Evolutionary conservation across 2,797 vertebrate genomes (phyloP).

Genomic region (Mastacembelus armatus): DNA sequence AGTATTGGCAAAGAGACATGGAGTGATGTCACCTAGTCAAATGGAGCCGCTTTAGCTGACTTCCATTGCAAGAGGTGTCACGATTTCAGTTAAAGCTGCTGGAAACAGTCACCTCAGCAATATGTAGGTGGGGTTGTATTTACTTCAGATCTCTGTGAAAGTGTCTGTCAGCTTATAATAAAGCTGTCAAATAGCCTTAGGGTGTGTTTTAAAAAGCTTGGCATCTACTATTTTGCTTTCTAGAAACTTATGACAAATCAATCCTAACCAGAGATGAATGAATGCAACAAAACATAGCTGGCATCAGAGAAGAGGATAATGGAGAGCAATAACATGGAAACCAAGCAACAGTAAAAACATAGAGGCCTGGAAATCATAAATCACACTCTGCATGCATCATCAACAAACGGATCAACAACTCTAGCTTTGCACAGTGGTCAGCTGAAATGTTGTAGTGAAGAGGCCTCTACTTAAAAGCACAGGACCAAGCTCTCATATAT

Average conservation of each 20-base stretch:
- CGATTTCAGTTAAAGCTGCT: slow-evolving; percentile 58
- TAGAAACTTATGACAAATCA: slow-evolving; percentile 37
- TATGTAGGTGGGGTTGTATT: slow-evolving; percentile 25
- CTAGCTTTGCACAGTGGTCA: slow-evolving; percentile 26
- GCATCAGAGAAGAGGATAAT: slow-evolving; percentile 7
- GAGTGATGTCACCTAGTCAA: slow-evolving; percentile 74
- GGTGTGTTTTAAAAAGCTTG: slow-evolving; percentile 46
- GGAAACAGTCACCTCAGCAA: slow-evolving; percentile 51
- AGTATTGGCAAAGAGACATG: slow-evolving; percentile 59
- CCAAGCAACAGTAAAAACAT: slow-evolving; percentile 15
- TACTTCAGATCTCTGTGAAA: slow-evolving; percentile 57
- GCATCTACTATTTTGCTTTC: slow-evolving; percentile 43
- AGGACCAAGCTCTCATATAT: slow-evolving; percentile 51
- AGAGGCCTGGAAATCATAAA: slow-evolving; percentile 51
- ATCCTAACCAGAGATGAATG: slow-evolving; percentile 37
- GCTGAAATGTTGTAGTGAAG: slow-evolving; percentile 41
- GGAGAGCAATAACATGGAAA: slow-evolving; percentile 32
- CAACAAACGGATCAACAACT: slow-evolving; percentile 18
- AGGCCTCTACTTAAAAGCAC: slow-evolving; percentile 54
- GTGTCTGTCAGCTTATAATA: slow-evolving; percentile 51
- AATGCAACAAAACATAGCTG: slow-evolving; percentile 28
- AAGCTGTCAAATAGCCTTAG: slow-evolving; percentile 63
- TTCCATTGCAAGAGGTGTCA: slow-evolving; percentile 60
- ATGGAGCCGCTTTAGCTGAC: slow-evolving; percentile 58
- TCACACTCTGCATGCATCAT: slow-evolving; percentile 49